Percentiles rank a stretch among this genome's conserved stretches.
Evolutionary conservation across 2,113 vertebrate species (phyloP).

Genomic region (Hippopotamus amphibius): DNA sequence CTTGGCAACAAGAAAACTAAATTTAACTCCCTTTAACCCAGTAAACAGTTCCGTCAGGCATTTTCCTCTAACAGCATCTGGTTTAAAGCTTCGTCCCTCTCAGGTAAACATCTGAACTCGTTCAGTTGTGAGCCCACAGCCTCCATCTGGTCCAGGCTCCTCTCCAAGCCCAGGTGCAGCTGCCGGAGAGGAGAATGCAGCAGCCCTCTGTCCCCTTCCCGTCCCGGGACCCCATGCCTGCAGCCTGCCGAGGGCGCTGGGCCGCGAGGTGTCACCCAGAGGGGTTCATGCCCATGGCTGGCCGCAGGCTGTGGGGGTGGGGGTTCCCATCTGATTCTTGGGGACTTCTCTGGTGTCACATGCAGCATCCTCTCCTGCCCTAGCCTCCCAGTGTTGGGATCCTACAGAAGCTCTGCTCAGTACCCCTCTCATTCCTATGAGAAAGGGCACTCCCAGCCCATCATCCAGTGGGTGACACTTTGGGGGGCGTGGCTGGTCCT

Average conservation of each 20-base stretch:
- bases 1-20: neutral
- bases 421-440: neutral
- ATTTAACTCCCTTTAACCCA: neutral
- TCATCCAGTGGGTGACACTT: neutral
- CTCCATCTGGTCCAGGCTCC: fast-evolving
- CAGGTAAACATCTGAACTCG: neutral
- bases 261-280: neutral
- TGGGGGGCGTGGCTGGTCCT: neutral
- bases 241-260: neutral
- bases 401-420: neutral
- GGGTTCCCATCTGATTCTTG: neutral
- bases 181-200: neutral
- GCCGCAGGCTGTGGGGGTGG: neutral
- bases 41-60: neutral
- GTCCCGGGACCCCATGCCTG: neutral
- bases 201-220: neutral
- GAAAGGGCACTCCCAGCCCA: neutral
- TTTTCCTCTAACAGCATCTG: neutral
- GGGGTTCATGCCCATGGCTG: neutral
- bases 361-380: neutral
- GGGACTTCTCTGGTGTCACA: neutral
- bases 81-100: neutral
- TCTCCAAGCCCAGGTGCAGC: neutral
- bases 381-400: neutral
- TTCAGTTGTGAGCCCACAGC: neutral